A percentile compares a stretch with the other conserved stretches of the same genome.
These are phyloP conservation scores for Anhinga anhinga DNA, from an alignment of 2,113 vertebrate species.

Conservation along the genomic window DNA sequence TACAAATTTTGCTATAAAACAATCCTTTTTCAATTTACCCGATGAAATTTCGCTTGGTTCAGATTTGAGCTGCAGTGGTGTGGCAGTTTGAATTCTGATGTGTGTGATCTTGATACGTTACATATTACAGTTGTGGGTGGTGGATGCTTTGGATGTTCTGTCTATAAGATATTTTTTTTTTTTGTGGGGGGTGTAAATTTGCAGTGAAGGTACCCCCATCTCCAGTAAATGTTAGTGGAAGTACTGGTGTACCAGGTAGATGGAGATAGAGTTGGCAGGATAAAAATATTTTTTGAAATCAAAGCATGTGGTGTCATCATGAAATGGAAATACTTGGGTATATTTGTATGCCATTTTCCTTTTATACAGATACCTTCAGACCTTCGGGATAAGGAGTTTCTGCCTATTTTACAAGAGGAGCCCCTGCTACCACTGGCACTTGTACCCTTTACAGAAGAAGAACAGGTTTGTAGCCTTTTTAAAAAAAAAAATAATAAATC, in stretches of 20 bases:
- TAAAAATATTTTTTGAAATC: background rate
- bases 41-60: background rate
- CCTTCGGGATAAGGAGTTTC: constrained; percentile 96
- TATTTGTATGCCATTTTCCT: background rate
- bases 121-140: background rate
- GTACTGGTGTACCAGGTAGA: background rate
- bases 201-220: background rate
- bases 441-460: constrained; percentile 98
- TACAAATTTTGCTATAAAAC: background rate
- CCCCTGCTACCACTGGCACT: constrained; percentile 94
- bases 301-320: background rate
- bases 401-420: constrained; percentile 97
- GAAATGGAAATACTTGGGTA: background rate
- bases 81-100: background rate
- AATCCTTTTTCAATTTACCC: background rate
- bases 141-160: background rate
- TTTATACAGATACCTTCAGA: constrained; percentile 90
- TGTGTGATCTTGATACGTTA: background rate
- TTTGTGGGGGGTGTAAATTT: background rate
- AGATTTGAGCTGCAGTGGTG: background rate
- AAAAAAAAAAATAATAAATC: no score
- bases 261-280: background rate
- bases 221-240: background rate
- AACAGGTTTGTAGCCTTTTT: constrained; percentile 82
- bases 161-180: background rate